Base-by-base conservation (phyloP, 2,888 invertebrate genomes). In the Cerastoderma edule region DNA sequence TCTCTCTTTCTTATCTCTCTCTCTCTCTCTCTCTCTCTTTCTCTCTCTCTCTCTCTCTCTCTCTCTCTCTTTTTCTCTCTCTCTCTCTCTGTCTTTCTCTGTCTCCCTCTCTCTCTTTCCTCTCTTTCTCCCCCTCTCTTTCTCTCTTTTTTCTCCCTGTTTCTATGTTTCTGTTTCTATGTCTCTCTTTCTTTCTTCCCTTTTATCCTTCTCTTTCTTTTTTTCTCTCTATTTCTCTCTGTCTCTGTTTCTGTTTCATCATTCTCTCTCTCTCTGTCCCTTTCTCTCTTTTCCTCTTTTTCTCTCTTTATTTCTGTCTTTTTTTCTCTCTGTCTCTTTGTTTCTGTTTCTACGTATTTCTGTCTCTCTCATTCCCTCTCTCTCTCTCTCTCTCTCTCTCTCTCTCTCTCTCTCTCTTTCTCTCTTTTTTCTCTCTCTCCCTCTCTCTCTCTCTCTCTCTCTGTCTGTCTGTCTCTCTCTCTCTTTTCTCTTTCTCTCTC, bases 1-100 rank as follows among this genome's bases (percentile, higher is more conserved):
- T 39, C 8, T 8, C 39, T 39, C 16, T 39, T 13, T 13, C 8
- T 16, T 13, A 39, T 39, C 39, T 39, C 39, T 39, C 39, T 39
- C 39, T 53, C 13, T 53, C 53, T 22, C 24, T 53, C 13, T 53
- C 53, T 53, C 13, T 53, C 53, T 53, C 13, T 53, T 22, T 53
- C 13, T 53, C 53, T 53, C 13, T 53, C 53, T 53, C 13, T 53
- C 53, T 53, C 13, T 53, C 13, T 53, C n/a, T 53, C 13, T 53
- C 13, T 53, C 53, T 53, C 13, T 53, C 13, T 53, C n/a, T 53
- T 22, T 53, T 10, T 53, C 53, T 53, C n/a, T n/a, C n/a, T n/a
- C n/a, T n/a, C n/a, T n/a, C n/a, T n/a, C n/a, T n/a, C n/a, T n/a
- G n/a, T 53, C 53, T 53, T 10, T 53, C 53, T 53, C 13, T 53